Percentiles rank a stretch among this genome's conserved stretches.
phyloP scores from a whole-genome alignment of 2,113 vertebrate species.

The Daphoenositta chrysoptera region DNA sequence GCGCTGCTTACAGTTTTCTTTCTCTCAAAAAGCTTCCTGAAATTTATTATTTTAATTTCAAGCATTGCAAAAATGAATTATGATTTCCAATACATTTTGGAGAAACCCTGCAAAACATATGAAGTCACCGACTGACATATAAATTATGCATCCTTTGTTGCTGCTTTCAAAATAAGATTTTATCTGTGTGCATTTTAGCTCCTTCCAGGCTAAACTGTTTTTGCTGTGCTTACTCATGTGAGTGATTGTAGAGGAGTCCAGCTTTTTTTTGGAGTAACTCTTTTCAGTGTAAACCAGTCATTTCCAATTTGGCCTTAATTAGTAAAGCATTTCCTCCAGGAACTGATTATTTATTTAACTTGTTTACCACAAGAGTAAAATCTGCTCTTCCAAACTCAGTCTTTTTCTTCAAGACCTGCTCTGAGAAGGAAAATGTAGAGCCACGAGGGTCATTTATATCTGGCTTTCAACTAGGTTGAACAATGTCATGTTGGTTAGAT shows the following conservation, averaged over 20 bases:
- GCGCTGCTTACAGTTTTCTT: neutral
- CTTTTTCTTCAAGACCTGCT: neutral
- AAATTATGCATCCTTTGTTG: neutral
- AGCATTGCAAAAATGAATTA: conserved; percentile 39
- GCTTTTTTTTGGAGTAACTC: neutral
- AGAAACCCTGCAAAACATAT: conserved; percentile 4
- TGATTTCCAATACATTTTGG: neutral
- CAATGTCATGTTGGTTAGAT: neutral
- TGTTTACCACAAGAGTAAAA: neutral
- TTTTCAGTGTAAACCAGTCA: neutral
- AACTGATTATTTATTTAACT: neutral
- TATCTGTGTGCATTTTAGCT: neutral
- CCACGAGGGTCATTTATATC: neutral
- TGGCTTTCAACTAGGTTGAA: neutral
- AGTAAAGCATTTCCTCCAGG: neutral
- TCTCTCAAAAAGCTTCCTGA: neutral
- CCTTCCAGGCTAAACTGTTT: neutral
- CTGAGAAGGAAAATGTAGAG: neutral
- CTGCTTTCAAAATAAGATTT: conserved; percentile 26
- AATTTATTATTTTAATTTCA: conserved; percentile 16
- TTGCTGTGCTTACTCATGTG: neutral
- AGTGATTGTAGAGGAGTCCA: neutral
- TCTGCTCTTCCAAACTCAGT: neutral
- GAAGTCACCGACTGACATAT: neutral
- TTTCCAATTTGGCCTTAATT: neutral